Evolutionary conservation across 2,888 invertebrate species (phyloP), one percentile per base, ranked within the genome.

Genomic region (Neoscelio sp.): DNA sequence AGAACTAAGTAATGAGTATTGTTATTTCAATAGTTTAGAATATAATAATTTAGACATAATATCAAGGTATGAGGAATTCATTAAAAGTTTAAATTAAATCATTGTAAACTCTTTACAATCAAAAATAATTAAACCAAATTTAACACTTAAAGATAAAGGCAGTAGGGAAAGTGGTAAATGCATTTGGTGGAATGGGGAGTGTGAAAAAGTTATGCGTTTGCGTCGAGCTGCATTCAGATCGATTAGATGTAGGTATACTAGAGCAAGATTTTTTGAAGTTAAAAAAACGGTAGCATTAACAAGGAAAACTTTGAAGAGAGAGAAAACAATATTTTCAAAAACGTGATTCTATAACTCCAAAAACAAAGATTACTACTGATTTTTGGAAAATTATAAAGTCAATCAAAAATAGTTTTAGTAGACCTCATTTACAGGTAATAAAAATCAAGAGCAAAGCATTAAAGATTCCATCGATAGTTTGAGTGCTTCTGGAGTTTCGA

Each of bases 151-250:
- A n/a, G n/a, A n/a, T n/a, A 2, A 12, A 33, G n/a, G 10, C 33
- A 7, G 12, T 33, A 28, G 8, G 6, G 1, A 28, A 48, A 28
- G 54, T 7, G n/a, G 4, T 1, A 28, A 28, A 28, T 8, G 28
- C 28, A 52, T 48, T 5, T 73, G 78, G 71, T 78, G 67, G 71
- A 71, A 71, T 15, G 54, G 60, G 2, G 8, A 35, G 0, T 78
- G 71, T 13, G 35, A 35, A 0, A 73, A 18, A 18, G 62, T 20
- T 0, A 15, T 56, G 1, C 20, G 73, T 0, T 6, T 44, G 7
- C 8, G 65, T 4, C 71, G 42, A 28, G 65, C 71, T 15, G 23
- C 44, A 12, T 20, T 60, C 2, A 58, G 42, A 15, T 52, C 40
- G 6, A 12, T 56, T 13, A 56, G 13, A 26, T 52, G 58, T 26